These are phyloP conservation scores for Poeciliopsis retropinna DNA, from an alignment of 2,113 vertebrate species.

Conservation along the genomic window DNA sequence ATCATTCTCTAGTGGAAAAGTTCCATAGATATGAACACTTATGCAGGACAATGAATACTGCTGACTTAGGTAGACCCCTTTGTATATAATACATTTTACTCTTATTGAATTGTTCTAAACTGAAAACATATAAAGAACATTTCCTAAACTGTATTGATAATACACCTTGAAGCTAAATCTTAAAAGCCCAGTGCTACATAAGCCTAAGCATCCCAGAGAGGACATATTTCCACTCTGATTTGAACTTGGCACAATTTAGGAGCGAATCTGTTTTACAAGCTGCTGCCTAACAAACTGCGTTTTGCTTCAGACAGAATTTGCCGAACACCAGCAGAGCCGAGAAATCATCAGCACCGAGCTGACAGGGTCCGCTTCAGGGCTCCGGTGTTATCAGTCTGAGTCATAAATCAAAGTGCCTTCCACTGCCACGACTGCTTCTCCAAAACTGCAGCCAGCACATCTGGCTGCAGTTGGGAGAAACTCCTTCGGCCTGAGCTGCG, in stretches of 20 bases:
- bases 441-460: constrained; percentile 50
- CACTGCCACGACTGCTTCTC: constrained; percentile 36
- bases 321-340: constrained; percentile 15
- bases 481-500: constrained; percentile 9
- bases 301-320: constrained; percentile 21
- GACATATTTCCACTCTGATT: not conserved
- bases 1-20: not conserved
- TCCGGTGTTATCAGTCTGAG: constrained; percentile 61
- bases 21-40: not conserved
- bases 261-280: constrained; percentile 7
- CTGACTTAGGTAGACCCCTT: not conserved
- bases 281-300: constrained; percentile 9
- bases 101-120: not conserved
- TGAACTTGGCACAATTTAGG: not conserved
- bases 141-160: not conserved
- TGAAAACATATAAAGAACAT: not conserved
- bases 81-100: not conserved
- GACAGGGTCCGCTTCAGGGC: constrained; percentile 46
- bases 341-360: constrained; percentile 18
- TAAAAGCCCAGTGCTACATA: too few relatives aligned
- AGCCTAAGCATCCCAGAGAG: not conserved
- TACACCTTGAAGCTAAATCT: not conserved
- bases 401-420: constrained; percentile 67
- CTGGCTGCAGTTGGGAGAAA: constrained; percentile 23
- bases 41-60: not conserved